Conservation (phyloP, 2,797 vertebrate genomes). For the Paedocypris micromegethes region DNA sequence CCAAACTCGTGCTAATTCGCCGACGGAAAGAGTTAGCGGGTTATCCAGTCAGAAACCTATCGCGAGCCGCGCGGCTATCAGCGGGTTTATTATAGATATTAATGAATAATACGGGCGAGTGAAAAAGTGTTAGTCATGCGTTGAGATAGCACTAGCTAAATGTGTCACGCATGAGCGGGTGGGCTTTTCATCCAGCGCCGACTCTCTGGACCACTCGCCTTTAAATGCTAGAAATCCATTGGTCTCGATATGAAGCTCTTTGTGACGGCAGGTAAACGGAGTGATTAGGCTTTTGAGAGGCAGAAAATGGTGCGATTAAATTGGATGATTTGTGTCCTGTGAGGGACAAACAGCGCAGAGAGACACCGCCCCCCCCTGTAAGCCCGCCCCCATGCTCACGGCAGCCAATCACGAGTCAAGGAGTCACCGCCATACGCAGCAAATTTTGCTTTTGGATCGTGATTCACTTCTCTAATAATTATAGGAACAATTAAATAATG, state of each 20-base stretch:
- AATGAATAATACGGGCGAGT: conserved; percentile 58
- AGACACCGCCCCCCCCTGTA: conserved; percentile 48
- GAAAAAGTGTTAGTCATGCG: conserved; percentile 58
- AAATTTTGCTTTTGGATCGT: too few relatives aligned
- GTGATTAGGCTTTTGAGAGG: conserved; percentile 53
- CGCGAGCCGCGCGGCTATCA: conserved; percentile 49
- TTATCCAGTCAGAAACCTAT: conserved; percentile 28
- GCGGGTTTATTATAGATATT: conserved; percentile 56
- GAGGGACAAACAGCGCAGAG: conserved; percentile 50
- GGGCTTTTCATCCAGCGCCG: conserved; percentile 40
- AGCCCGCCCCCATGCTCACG: conserved; percentile 37
- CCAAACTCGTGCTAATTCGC: conserved; percentile 36
- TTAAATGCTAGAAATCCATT: conserved; percentile 59
- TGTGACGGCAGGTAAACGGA: conserved; percentile 52
- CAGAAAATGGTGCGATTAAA: conserved; percentile 59
- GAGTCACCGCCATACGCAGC: too few relatives aligned
- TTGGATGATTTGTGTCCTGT: conserved; percentile 58
- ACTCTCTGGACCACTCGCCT: conserved; percentile 43
- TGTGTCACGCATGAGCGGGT: conserved; percentile 57
- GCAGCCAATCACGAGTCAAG: conserved; percentile 9
- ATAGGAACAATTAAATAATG: too few relatives aligned
- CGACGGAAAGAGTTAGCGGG: conserved; percentile 31
- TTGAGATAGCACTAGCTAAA: conserved; percentile 59
- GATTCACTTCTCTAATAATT: too few relatives aligned
- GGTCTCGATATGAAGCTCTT: conserved; percentile 59